phyloP scores from a whole-genome alignment of 2,888 invertebrate species.

The Dasysyrphus tricinctus region DNA sequence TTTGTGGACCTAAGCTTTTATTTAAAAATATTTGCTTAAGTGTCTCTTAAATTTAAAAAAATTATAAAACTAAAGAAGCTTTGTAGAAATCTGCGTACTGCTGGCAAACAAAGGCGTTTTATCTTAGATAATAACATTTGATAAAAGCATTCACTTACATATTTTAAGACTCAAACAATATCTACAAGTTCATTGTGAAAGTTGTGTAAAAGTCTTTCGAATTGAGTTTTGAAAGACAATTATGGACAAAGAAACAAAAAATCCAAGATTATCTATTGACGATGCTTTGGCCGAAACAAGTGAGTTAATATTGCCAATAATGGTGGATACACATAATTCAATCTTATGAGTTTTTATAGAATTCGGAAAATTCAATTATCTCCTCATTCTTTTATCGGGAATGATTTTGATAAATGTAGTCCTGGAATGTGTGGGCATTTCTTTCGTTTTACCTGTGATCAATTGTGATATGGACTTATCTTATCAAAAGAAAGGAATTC shows the following conservation, averaged over 20 bases:
- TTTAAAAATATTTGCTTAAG: no score
- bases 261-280: conserved; percentile 52
- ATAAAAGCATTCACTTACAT: no score
- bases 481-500: conserved; percentile 82
- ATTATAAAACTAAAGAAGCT: no score
- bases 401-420: conserved; percentile 84
- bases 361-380: conserved; percentile 84
- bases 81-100: no score
- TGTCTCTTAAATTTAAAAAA: no score
- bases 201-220: neutral
- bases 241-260: neutral
- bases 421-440: conserved; percentile 83
- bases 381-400: conserved; percentile 84
- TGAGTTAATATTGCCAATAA: conserved; percentile 24
- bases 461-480: conserved; percentile 82
- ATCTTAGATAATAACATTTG: no score
- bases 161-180: neutral
- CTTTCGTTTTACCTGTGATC: conserved; percentile 85
- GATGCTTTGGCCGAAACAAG: conserved; percentile 62
- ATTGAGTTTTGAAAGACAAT: neutral
- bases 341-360: conserved; percentile 79
- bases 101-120: no score
- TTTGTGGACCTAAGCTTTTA: no score
- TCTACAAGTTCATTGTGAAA: neutral
- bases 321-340: neutral